Conservation (phyloP, 2,888 invertebrate species). For the Notodonta ziczac region DNA sequence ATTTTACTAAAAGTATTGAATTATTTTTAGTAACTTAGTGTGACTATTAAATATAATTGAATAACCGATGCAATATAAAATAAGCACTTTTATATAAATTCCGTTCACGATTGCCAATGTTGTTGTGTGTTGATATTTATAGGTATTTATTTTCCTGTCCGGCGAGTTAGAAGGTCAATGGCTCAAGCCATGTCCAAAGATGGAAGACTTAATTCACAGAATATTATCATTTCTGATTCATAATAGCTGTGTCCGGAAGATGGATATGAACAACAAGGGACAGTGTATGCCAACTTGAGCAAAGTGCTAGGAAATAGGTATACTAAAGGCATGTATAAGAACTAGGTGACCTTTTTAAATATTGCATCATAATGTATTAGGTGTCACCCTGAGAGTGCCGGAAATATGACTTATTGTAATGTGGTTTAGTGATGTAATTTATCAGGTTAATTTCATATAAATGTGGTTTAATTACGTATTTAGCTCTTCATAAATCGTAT, state of each 20-base stretch:
- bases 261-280: not conserved
- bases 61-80: too few relatives aligned
- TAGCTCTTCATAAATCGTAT: not conserved
- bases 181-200: not conserved
- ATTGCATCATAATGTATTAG: not conserved
- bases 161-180: slow-evolving; percentile 7
- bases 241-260: not conserved
- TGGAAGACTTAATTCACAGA: slow-evolving; percentile 1
- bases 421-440: not conserved
- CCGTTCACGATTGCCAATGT: not conserved
- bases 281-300: not conserved
- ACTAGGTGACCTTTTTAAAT: slow-evolving; percentile 5
- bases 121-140: not conserved
- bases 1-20: too few relatives aligned
- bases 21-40: too few relatives aligned
- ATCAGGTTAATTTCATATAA: not conserved
- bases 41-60: too few relatives aligned
- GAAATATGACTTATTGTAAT: not conserved
- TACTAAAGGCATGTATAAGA: not conserved
- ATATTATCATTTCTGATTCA: slow-evolving; percentile 4
- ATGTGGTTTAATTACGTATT: not conserved
- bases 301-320: not conserved
- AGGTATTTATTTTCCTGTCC: slow-evolving; percentile 5
- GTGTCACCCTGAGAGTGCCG: slow-evolving; percentile 2
- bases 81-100: not conserved